Base-by-base conservation (phyloP, 2,888 invertebrate species). In the Mystacides longicornis region DNA sequence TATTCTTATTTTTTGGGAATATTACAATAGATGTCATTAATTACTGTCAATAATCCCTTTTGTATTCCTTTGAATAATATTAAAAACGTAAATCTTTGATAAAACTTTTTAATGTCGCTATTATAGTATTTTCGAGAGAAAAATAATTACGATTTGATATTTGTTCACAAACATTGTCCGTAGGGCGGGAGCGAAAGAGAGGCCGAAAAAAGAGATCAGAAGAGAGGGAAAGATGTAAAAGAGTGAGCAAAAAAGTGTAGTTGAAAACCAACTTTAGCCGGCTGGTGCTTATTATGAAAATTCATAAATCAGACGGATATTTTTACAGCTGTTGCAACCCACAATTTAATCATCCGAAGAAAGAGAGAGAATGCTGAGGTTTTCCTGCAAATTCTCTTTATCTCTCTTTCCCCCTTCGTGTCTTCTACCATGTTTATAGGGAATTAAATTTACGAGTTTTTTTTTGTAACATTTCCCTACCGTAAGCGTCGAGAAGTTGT, bases 251-350 rank as follows among this genome's bases (percentile, higher is more conserved):
- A 37, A 37, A 14, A 7, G n/a, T 37, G 37, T 14, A 21, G 3
- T 48, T 2, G 48, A 16, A 23, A 5, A 48, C 5, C 48, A 48
- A 48, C 23, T 23, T 37, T 37, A 23, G 20, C 23, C 23, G 48
- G 48, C 48, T 43, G 49, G 42, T 56, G 56, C 54, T 59, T 56
- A 55, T 59, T 59, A 59, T 55, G 55, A 46, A 57, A 55, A 57
- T 59, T 59, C 57, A 59, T 59, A 59, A 59, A 59, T 59, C 59
- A 59, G 47, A 37, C 49, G 37, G 37, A n/a, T 52, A 53, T 59
- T 53, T 54, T 59, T 59, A 46, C 57, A 59, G 57, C 56, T 59
- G 59, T 50, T 59, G 55, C 55, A 33, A 22, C 21, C 50, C 43
- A 48, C 54, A 59, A 57, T 59, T 53, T 53, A 54, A 59, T 54